These are phyloP conservation scores for Elephantulus edwardii DNA, from an alignment of 2,113 vertebrate genomes.

Conservation along the genomic window DNA sequence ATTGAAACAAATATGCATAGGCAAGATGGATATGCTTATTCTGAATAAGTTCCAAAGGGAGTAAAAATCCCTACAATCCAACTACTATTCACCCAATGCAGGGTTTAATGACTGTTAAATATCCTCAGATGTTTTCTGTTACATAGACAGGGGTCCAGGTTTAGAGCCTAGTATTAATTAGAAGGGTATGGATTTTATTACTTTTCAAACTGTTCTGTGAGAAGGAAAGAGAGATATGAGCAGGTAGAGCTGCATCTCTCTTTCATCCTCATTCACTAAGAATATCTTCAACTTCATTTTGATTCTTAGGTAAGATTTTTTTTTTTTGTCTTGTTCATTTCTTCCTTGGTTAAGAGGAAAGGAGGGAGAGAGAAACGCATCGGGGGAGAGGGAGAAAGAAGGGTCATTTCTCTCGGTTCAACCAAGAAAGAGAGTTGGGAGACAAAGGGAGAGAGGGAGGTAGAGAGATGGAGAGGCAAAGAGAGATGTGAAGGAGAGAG, in stretches of 20 bases:
- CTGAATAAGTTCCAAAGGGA: slow-evolving; percentile 40
- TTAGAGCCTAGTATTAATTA: slow-evolving; percentile 44
- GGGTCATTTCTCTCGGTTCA: too few species aligned
- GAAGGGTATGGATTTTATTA: slow-evolving; percentile 14
- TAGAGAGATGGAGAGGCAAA: too few species aligned
- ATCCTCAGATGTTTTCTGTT: slow-evolving; percentile 23
- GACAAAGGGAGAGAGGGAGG: too few species aligned
- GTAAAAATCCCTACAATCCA: slow-evolving; percentile 30
- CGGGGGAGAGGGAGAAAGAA: too few species aligned
- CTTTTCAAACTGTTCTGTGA: not conserved
- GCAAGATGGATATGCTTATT: slow-evolving; percentile 25
- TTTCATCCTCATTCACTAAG: not conserved
- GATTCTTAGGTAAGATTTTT: not conserved
- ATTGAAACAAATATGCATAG: not conserved
- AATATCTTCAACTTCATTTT: not conserved
- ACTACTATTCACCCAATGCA: slow-evolving; percentile 12
- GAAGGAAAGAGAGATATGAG: not conserved
- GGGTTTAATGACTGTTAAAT: slow-evolving; percentile 31
- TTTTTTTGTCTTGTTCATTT: not conserved
- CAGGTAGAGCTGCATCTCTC: not conserved
- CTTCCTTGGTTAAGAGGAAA: not conserved
- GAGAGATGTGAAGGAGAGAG: too few species aligned
- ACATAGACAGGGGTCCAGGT: not conserved
- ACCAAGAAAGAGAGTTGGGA: too few species aligned
- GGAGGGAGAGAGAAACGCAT: too few species aligned